A percentile compares a stretch with the other conserved stretches of the same genome.
Conservation (phyloP, 2,797 vertebrate species). For the Acanthurus tractus region DNA sequence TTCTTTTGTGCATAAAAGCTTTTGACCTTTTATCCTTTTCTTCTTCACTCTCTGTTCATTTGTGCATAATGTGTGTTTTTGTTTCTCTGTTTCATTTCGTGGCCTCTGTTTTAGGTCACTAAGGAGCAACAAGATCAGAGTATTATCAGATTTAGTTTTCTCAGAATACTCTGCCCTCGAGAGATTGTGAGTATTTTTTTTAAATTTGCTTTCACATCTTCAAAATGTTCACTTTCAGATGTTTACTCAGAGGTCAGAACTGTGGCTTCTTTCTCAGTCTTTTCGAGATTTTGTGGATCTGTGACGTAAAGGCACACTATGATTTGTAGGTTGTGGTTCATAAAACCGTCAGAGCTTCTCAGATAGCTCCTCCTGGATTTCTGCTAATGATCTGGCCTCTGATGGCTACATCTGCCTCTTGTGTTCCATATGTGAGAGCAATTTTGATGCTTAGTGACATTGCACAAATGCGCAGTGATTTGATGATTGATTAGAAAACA, state of each 20-base stretch:
- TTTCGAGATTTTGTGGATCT: too few species aligned
- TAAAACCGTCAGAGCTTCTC: too few species aligned
- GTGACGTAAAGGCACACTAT: too few species aligned
- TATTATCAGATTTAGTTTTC: conserved; percentile 85
- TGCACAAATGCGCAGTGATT: too few species aligned
- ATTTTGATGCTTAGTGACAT: not conserved
- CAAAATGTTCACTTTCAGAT: not conserved
- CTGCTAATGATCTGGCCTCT: too few species aligned
- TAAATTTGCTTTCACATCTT: not conserved
- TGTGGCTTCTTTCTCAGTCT: not conserved
- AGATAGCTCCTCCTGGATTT: too few species aligned
- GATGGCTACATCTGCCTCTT: not conserved
- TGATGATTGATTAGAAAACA: too few species aligned
- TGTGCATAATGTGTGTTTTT: not conserved
- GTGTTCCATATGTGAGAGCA: not conserved
- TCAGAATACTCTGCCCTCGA: conserved; percentile 81
- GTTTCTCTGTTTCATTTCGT: conserved; percentile 20
- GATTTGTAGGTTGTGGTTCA: too few species aligned
- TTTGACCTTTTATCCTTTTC: not conserved
- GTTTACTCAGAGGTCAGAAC: not conserved
- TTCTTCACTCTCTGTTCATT: not conserved
- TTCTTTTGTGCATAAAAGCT: not conserved
- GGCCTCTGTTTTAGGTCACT: conserved; percentile 81
- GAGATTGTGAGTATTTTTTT: conserved; percentile 83
- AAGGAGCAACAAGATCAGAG: conserved; percentile 82